These are phyloP conservation scores for Pteria penguin DNA, from an alignment of 2,888 invertebrate genomes.

Conservation along the genomic window DNA sequence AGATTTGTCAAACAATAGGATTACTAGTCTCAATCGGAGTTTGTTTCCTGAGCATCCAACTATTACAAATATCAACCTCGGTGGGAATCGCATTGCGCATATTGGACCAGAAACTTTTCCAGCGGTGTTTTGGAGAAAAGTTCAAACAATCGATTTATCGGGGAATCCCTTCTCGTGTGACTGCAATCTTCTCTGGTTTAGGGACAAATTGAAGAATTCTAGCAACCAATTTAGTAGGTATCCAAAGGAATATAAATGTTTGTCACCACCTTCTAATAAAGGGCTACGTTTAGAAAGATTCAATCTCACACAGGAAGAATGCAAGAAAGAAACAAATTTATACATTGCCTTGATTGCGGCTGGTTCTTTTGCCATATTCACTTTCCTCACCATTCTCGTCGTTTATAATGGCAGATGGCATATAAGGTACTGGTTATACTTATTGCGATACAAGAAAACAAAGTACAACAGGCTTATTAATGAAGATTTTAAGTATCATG, in stretches of 20 bases:
- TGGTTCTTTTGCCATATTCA: slow-evolving; percentile 40
- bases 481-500: slow-evolving; percentile 82
- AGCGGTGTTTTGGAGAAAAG: not conserved
- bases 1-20: not conserved
- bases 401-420: slow-evolving; percentile 83
- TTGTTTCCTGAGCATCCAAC: slow-evolving; percentile 1
- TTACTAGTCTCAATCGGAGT: not conserved
- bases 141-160: slow-evolving; percentile 81
- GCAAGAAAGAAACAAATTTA: not conserved
- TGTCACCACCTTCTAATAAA: slow-evolving; percentile 1
- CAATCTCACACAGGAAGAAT: not conserved
- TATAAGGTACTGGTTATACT: slow-evolving; percentile 82
- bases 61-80: not conserved
- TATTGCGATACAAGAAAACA: slow-evolving; percentile 50
- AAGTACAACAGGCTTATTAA: slow-evolving; percentile 44
- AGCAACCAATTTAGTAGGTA: not conserved
- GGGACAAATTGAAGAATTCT: slow-evolving; percentile 30
- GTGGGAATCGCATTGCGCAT: not conserved
- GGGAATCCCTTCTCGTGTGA: slow-evolving; percentile 84
- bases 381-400: slow-evolving; percentile 16
- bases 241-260: slow-evolving; percentile 3
- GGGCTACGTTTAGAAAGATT: not conserved
- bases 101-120: slow-evolving; percentile 31
- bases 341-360: not conserved
- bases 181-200: slow-evolving; percentile 80